phyloP scores from a whole-genome alignment of 2,888 invertebrate genomes.

The Calameuta pallipes region DNA sequence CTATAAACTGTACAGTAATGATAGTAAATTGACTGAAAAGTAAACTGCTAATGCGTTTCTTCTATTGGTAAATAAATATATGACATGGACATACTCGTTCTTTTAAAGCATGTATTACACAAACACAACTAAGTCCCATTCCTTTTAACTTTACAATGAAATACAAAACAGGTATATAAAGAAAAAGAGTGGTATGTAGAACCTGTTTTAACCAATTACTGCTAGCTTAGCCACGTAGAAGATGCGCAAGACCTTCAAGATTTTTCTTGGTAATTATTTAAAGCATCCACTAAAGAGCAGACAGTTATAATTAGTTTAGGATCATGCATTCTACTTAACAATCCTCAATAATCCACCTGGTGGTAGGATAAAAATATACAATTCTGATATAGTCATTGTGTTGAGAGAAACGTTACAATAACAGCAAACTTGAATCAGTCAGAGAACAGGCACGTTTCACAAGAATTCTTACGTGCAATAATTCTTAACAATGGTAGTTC shows the following conservation, averaged over 20 bases:
- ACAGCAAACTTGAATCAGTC: background rate
- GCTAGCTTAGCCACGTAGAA: background rate
- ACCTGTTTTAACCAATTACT: background rate
- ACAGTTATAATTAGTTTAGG: background rate
- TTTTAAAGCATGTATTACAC: background rate
- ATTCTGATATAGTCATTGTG: background rate
- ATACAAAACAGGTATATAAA: background rate
- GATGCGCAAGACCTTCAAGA: background rate
- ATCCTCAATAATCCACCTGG: background rate
- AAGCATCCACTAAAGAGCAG: background rate
- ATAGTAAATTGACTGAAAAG: background rate
- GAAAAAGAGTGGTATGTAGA: background rate
- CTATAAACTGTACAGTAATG: background rate
- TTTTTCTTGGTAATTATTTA: background rate
- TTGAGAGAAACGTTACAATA: background rate
- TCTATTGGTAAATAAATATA: background rate
- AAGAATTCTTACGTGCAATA: background rate
- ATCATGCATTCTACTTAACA: background rate
- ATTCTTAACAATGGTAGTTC: too few relatives aligned
- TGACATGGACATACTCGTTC: background rate
- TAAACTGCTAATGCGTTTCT: background rate
- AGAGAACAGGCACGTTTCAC: background rate
- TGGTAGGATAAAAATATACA: background rate
- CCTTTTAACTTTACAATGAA: background rate
- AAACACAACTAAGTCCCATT: background rate